Evolutionary conservation across 2,797 vertebrate genomes (phyloP), one percentile per base, ranked within the genome.

Genomic region (Tiaroga cobitis): DNA sequence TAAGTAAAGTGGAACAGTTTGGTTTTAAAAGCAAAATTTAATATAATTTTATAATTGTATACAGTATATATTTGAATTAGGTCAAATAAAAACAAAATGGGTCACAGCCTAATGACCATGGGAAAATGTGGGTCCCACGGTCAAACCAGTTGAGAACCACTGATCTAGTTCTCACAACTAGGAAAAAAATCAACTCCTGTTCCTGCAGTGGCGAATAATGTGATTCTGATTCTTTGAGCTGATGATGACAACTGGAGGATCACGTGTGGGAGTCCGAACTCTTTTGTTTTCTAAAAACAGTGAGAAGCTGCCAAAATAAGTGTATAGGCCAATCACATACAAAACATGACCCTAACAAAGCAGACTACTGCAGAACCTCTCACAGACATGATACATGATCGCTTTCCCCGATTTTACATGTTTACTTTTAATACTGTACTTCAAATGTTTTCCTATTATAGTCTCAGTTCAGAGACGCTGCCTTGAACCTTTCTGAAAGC

Each of bases 401-500:
- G 19, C 81, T 85, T 91, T 90, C 89, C 88, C 90, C 81, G 87
- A 69, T 84, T 89, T 87, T 91, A 90, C 0, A 59, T 92, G 93
- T 88, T 92, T 93, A 94, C 95, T 93, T 95, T 95, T 91, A 94
- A 93, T 93, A 93, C 92, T 92, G 91, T 86, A 68, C 86, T 91
- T 91, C 92, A 91, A 88, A 91, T 93, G 92, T 90, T 83, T 89
- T 92, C 92, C 92, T 72, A 8, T 86, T 88, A 51, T 54, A 76
- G 84, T 80, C 72, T 83, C 85, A 76, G 59, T 61, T 89, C 87
- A 51, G 92, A 95, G 88, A 91, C 92, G 93, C 92, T 93, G 94
- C 91, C 93, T 93, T 94, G 92, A 93, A 95, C 95, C 94, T 93
- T 92, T 91, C 92, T 90, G 90, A 95, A 93, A 91, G 91, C 91